Percentiles rank a stretch among this genome's conserved stretches.
phyloP scores from a whole-genome alignment of 2,888 invertebrate species.

The Quadroppia sp. region DNA sequence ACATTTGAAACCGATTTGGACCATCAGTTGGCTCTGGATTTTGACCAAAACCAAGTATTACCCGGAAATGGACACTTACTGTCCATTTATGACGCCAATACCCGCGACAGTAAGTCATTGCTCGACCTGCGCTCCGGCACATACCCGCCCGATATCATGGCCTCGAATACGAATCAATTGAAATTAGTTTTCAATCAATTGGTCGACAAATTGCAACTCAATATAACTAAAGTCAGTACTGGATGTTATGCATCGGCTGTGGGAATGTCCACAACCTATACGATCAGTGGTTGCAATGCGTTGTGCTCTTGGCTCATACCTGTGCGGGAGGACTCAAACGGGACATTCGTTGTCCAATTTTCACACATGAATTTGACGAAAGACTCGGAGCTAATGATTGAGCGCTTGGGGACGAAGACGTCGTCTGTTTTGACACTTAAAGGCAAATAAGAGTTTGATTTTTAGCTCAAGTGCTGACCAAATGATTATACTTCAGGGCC shows the following conservation, averaged over 20 bases:
- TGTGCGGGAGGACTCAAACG: background rate
- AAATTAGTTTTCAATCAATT: conserved; percentile 19
- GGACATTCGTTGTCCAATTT: conserved; percentile 8
- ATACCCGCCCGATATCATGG: conserved; percentile 27
- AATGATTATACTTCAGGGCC: background rate
- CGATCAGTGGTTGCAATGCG: background rate
- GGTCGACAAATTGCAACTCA: background rate
- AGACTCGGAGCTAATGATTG: background rate
- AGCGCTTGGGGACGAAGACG: background rate
- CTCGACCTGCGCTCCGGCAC: background rate
- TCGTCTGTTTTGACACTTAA: background rate
- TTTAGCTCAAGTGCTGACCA: background rate
- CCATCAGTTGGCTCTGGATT: background rate
- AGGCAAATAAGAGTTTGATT: background rate
- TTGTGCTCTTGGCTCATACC: conserved; percentile 30
- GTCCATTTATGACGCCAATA: background rate
- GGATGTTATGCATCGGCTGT: background rate
- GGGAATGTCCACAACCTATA: background rate
- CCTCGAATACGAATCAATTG: background rate
- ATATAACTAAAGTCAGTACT: background rate
- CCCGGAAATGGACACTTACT: background rate
- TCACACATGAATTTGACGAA: background rate
- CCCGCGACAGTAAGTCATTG: background rate
- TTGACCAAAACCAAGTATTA: background rate
- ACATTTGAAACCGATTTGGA: background rate